phyloP scores from a whole-genome alignment of 2,113 vertebrate species.

The Sorex fumeus region DNA sequence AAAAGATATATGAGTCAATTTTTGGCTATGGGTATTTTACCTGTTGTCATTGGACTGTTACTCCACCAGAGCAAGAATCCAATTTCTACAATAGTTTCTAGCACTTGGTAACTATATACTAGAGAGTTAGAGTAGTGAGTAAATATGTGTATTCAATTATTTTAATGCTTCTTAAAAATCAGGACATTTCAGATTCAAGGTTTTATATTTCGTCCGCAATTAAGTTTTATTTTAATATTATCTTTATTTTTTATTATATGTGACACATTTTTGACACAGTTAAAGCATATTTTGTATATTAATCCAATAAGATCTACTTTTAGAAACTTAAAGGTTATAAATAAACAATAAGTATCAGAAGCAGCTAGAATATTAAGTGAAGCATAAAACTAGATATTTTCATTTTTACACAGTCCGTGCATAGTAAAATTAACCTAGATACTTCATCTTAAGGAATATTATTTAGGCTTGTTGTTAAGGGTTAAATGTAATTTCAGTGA shows the following conservation, averaged over 20 bases:
- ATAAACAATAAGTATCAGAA: constrained; percentile 12
- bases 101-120: background rate
- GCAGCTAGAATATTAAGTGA: constrained; percentile 10
- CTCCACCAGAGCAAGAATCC: background rate
- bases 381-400: constrained; percentile 40
- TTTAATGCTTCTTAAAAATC: background rate
- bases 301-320: constrained; percentile 20
- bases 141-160: background rate
- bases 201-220: background rate
- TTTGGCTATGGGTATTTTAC: background rate
- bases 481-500: constrained; percentile 44
- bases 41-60: background rate
- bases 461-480: constrained; percentile 15
- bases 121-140: constrained; percentile 10
- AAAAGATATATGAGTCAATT: constrained; percentile 40
- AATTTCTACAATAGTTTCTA: constrained; percentile 8
- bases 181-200: constrained; percentile 26
- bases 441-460: background rate
- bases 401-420: background rate
- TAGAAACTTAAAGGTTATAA: constrained; percentile 43
- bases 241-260: constrained; percentile 7
- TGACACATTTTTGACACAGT: background rate
- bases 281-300: constrained; percentile 20
- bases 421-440: constrained; percentile 26
- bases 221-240: constrained; percentile 33